Evolutionary conservation across 1,140 invertebrate genomes (phyloP), one percentile per base, ranked within the genome.

Genomic region (Artemia franciscana): DNA sequence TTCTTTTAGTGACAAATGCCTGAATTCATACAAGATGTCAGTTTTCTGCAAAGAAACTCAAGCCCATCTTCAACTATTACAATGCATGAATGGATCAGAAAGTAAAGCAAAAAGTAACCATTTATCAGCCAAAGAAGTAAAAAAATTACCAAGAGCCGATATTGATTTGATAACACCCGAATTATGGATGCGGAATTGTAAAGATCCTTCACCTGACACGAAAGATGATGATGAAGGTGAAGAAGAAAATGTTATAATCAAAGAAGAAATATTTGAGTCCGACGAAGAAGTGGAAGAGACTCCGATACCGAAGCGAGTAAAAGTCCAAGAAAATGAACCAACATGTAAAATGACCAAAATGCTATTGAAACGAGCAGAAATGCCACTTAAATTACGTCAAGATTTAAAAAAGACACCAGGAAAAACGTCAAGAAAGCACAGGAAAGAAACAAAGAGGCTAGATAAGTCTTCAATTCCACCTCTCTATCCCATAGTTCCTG

Each of bases 11-110:
- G 86, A 91, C 71, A 91, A 91, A 76, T 93, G 89, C 70, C 77
- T 92, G 57, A 91, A 91, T 71, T 88, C 91, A 72, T 93, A 91
- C 75, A 92, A 93, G 76, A 91, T 93, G 88, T 87, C 91, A 70
- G 90, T 91, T 65, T 93, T 92, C 72, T 91, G 88, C 74, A 82
- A 84, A 25, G 88, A 91, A 73, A 90, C 88, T 3, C 83, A 88
- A 72, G 86, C 88, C 2, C 88, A 91, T 71, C 78, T 91, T 51
- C 84, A 88, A 70, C 79, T 88, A 65, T 86, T 88, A 69, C 83
- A 83, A 0, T 82, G 85, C 69, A 69, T 84, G 56, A 74, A 78
- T 26, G 75, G 75, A 7, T 69, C 71, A 7, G 67, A 65, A 21
- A 70, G 73, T 57, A 68, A 75, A 39, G 74, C 75, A 24, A 76